Percentiles rank a stretch among this genome's conserved stretches.
Conservation (phyloP, 2,797 vertebrate genomes). For the Botia almorhae region DNA sequence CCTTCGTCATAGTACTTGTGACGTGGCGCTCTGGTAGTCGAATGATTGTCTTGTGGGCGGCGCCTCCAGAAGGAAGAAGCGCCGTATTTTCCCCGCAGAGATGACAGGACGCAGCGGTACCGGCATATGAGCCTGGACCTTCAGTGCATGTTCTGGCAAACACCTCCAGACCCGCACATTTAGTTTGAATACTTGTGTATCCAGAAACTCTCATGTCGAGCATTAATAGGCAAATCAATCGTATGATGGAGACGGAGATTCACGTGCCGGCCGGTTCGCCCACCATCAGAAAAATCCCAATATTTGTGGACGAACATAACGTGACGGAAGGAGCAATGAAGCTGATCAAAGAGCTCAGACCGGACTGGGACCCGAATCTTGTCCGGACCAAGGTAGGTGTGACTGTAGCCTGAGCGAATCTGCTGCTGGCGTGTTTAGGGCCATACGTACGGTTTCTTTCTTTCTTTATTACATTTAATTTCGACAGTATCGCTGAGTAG, state of each 20-base stretch:
- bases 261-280: conserved; percentile 81
- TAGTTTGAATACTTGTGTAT: neutral
- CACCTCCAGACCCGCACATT: neutral
- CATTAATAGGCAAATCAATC: conserved; percentile 45
- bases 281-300: conserved; percentile 77
- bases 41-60: conserved; percentile 79
- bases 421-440: conserved; percentile 1
- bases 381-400: conserved; percentile 88
- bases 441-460: neutral
- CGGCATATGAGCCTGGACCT: conserved; percentile 28
- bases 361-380: conserved; percentile 80
- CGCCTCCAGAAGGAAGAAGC: conserved; percentile 71
- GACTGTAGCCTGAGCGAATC: conserved; percentile 48
- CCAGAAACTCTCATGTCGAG: conserved; percentile 54
- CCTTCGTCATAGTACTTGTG: conserved; percentile 11
- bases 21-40: conserved; percentile 61
- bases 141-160: neutral
- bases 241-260: conserved; percentile 81
- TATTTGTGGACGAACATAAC: conserved; percentile 86
- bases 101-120: conserved; percentile 43
- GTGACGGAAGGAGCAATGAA: conserved; percentile 86
- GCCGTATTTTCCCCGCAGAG: neutral
- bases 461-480: no score
- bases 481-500: no score
- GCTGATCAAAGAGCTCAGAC: conserved; percentile 89